Conservation (phyloP, 1,140 invertebrate species). For the Brachionus rubens region DNA sequence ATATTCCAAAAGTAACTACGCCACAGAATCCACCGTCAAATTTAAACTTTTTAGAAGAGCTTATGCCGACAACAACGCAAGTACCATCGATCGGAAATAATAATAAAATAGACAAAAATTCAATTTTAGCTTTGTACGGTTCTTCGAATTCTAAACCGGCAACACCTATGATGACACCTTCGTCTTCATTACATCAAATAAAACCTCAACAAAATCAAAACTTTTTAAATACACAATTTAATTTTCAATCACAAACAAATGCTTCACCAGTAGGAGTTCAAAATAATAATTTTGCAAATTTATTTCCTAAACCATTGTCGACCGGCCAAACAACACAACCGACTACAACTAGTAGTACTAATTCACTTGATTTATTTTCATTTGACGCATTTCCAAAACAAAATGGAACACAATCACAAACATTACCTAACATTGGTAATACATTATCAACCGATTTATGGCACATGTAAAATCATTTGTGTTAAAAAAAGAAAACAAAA, state of each 20-base stretch:
- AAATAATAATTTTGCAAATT: too few relatives aligned
- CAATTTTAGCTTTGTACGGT: slow-evolving; percentile 15
- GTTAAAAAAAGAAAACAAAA: too few relatives aligned
- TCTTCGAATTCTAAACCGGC: neutral
- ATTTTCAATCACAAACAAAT: neutral
- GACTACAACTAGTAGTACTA: too few relatives aligned
- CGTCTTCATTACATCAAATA: neutral
- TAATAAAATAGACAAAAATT: slow-evolving; percentile 5
- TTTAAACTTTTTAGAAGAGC: neutral
- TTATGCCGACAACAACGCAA: neutral
- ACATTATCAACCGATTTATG: neutral
- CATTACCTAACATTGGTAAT: neutral
- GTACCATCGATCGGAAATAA: too few relatives aligned
- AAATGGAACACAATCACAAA: neutral
- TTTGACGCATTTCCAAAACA: slow-evolving; percentile 16
- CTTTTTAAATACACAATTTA: neutral
- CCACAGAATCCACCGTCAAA: too few relatives aligned
- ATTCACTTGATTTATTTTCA: too few relatives aligned
- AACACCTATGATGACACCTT: neutral
- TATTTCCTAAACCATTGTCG: too few relatives aligned
- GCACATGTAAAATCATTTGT: slow-evolving; percentile 39
- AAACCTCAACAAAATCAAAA: neutral
- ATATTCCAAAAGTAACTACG: too few relatives aligned
- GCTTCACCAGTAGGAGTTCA: neutral
- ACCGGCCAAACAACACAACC: too few relatives aligned